These are phyloP conservation scores for Scyliorhinus canicula DNA, from an alignment of 2,797 vertebrate species.

Conservation along the genomic window DNA sequence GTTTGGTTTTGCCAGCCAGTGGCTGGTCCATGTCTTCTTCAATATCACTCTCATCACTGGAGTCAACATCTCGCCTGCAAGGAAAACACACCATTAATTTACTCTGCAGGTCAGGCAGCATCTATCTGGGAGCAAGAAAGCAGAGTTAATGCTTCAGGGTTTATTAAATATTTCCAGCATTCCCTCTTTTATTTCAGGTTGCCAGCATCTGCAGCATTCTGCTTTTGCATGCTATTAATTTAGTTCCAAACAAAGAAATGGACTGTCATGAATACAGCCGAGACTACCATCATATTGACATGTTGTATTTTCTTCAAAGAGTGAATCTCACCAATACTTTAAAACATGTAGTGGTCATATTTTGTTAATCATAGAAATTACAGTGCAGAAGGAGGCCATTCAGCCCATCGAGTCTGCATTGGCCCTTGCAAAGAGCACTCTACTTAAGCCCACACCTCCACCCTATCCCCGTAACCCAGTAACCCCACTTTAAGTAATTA, in stretches of 20 bases:
- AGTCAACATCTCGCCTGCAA: constrained; percentile 85
- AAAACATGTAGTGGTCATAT: not conserved
- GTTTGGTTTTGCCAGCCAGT: constrained; percentile 77
- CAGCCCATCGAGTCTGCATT: too few relatives aligned
- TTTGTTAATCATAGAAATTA: too few relatives aligned
- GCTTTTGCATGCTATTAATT: not conserved
- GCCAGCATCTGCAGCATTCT: not conserved
- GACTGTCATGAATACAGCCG: too few relatives aligned
- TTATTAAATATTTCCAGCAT: not conserved
- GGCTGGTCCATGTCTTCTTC: constrained; percentile 93
- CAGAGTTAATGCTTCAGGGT: not conserved
- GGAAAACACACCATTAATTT: constrained; percentile 26
- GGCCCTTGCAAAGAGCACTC: too few relatives aligned
- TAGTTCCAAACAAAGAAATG: not conserved
- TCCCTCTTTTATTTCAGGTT: not conserved
- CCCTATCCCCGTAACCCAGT: too few relatives aligned
- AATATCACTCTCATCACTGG: constrained; percentile 90
- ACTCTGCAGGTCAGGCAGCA: not conserved
- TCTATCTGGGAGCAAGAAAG: not conserved
- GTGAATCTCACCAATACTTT: not conserved
- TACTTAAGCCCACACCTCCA: too few relatives aligned
- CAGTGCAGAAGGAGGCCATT: too few relatives aligned
- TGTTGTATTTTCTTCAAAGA: not conserved
- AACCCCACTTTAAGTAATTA: too few relatives aligned
- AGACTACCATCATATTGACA: not conserved